A percentile compares a stretch with the other conserved stretches of the same genome.
Evolutionary conservation across 2,888 invertebrate genomes (phyloP).

Genomic region (Synergus umbraculus): DNA sequence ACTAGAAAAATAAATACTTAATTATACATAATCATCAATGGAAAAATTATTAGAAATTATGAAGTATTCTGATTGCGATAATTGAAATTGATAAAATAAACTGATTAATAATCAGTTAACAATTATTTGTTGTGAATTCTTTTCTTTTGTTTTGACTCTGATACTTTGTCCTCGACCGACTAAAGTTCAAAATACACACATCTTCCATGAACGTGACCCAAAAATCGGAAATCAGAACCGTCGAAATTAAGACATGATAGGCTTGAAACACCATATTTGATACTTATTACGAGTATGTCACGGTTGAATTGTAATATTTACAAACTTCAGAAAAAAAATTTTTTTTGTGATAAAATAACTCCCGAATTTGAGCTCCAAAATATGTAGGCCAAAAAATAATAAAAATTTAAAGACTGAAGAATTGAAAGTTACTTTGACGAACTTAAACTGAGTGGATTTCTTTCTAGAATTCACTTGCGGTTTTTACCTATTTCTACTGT

Average conservation of each 20-base stretch:
- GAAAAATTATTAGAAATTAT: neutral
- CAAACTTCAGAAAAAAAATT: neutral
- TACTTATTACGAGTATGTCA: neutral
- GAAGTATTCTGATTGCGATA: neutral
- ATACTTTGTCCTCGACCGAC: neutral
- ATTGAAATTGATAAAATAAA: neutral
- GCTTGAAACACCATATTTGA: neutral
- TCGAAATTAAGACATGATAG: neutral
- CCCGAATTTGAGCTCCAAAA: neutral
- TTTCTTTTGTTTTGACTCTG: neutral
- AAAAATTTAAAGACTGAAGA: neutral
- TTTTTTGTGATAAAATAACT: neutral
- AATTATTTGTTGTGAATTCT: neutral
- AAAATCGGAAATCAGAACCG: neutral
- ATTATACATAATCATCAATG: neutral
- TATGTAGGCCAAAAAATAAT: neutral
- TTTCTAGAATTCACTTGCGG: neutral
- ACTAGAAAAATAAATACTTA: no score
- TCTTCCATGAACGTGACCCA: neutral
- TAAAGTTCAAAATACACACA: neutral
- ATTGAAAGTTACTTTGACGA: neutral
- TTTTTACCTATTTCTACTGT: neutral
- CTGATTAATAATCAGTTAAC: neutral
- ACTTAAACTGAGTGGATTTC: neutral
- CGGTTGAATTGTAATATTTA: neutral